Evolutionary conservation across 2,797 vertebrate species (phyloP).

Genomic region (Sarcophilus harrisii): DNA sequence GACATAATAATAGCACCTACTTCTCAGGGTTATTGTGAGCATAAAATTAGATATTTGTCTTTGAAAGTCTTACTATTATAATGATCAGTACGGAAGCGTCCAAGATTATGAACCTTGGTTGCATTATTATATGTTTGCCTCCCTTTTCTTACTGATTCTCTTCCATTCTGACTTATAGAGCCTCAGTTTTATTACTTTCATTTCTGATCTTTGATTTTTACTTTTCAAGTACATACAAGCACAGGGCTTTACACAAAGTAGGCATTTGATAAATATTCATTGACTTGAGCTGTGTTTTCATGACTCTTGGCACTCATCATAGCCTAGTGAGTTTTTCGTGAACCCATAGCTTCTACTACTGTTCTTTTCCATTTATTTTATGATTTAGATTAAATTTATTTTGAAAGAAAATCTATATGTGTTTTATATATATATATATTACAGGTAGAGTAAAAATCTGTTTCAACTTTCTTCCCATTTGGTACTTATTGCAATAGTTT

Average conservation of each 20-base stretch:
- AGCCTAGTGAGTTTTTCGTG: conserved; percentile 5
- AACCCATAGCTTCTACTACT: neutral
- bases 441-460: neutral
- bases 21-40: neutral
- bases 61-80: neutral
- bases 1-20: conserved; percentile 40
- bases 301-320: neutral
- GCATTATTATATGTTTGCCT: neutral
- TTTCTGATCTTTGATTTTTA: neutral
- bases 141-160: conserved; percentile 5
- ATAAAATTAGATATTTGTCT: neutral
- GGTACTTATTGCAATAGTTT: neutral
- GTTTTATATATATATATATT: neutral
- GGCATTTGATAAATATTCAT: neutral
- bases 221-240: neutral
- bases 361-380: conserved; percentile 12
- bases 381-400: neutral
- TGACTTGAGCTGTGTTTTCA: neutral
- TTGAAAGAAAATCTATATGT: neutral
- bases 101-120: neutral
- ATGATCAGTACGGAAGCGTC: neutral
- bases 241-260: neutral
- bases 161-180: conserved; percentile 18
- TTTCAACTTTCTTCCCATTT: neutral
- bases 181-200: neutral